Evolutionary conservation across 2,888 invertebrate genomes (phyloP).

Genomic region (Eurytoma californica): DNA sequence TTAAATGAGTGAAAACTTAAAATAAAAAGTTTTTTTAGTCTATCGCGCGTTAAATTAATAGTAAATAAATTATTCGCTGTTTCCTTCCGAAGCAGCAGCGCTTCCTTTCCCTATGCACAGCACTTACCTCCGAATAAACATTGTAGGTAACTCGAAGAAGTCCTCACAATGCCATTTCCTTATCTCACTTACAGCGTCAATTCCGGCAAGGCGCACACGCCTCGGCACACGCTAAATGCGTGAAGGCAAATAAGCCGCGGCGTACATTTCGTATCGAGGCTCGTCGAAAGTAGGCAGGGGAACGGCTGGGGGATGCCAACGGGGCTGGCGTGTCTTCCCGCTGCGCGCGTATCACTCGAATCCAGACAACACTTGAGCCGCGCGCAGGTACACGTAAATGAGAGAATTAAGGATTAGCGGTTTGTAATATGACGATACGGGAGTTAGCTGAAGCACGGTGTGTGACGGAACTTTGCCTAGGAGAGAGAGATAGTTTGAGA

Average conservation of each 20-base stretch:
- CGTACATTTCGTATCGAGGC: neutral
- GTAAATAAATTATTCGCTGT: neutral
- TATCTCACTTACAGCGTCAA: too few species aligned
- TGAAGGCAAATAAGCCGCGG: neutral
- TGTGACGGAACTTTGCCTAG: constrained; percentile 30
- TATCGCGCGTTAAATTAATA: too few species aligned
- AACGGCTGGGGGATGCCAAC: constrained; percentile 18
- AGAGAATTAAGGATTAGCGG: constrained; percentile 50
- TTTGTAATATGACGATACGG: constrained; percentile 46
- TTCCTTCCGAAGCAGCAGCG: neutral
- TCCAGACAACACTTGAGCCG: constrained; percentile 22
- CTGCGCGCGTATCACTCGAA: constrained; percentile 20
- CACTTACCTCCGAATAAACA: too few species aligned
- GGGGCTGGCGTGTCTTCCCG: neutral
- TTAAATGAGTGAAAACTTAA: too few species aligned
- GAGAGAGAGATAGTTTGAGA: too few species aligned
- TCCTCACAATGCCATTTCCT: too few species aligned
- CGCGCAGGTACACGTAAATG: constrained; percentile 28
- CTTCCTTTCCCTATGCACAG: neutral
- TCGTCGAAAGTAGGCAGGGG: neutral
- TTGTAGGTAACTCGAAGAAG: too few species aligned
- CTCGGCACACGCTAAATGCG: too few species aligned
- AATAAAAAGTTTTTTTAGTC: too few species aligned
- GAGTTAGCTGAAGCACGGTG: constrained; percentile 7
- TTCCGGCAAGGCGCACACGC: too few species aligned